A percentile compares a stretch with the other conserved stretches of the same genome.
Evolutionary conservation across 2,888 invertebrate species (phyloP).

Genomic region (Dugesia japonica): DNA sequence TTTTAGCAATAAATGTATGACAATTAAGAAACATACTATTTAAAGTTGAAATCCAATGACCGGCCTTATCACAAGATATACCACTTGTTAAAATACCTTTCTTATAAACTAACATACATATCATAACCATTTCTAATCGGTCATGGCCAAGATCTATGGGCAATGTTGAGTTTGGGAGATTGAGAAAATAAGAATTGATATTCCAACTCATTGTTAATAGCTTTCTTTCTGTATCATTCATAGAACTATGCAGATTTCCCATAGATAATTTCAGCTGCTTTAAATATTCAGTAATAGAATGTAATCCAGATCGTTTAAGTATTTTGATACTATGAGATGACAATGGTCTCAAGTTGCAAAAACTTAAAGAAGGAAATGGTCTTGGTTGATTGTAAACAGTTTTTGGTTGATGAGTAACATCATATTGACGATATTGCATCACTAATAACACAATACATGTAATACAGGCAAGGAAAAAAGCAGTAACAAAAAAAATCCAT

Average conservation of each 20-base stretch:
- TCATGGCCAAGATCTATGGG: constrained; percentile 3
- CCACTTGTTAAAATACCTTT: background rate
- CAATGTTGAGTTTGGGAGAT: background rate
- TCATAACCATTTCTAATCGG: constrained; percentile 7
- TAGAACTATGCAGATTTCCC: background rate
- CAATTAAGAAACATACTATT: constrained; percentile 32
- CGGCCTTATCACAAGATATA: constrained; percentile 20
- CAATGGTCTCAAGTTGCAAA: constrained; percentile 30
- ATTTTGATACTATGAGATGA: constrained; percentile 24
- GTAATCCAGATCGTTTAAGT: constrained; percentile 10
- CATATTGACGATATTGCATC: constrained; percentile 23
- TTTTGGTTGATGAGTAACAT: constrained; percentile 34
- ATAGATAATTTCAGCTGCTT: background rate
- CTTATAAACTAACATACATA: background rate
- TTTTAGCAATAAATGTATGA: constrained; percentile 31
- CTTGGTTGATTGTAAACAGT: constrained; percentile 24
- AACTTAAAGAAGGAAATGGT: constrained; percentile 30
- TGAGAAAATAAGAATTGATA: constrained; percentile 9
- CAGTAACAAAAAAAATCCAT: constrained; percentile 29
- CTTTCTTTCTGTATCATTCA: background rate
- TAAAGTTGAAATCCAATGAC: constrained; percentile 27
- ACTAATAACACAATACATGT: constrained; percentile 30
- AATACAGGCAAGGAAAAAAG: constrained; percentile 31
- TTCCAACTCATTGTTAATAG: background rate
- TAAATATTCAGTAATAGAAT: constrained; percentile 17